Conservation (phyloP, 1,140 invertebrate species). For the Eurosta solidaginis region DNA sequence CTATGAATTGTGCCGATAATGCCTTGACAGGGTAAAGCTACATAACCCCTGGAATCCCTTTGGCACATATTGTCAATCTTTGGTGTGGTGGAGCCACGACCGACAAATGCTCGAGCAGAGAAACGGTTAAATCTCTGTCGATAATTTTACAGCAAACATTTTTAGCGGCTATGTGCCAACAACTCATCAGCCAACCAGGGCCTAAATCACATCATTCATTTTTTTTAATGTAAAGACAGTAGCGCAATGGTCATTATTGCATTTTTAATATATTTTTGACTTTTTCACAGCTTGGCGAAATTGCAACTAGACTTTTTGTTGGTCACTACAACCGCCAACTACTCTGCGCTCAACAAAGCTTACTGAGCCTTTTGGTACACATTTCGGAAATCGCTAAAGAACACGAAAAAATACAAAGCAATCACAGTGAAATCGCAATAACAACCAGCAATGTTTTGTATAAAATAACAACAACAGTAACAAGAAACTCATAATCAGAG, state of each 20-base stretch:
- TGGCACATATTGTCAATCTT: too few relatives aligned
- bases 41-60: too few relatives aligned
- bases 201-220: background rate
- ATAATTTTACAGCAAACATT: too few relatives aligned
- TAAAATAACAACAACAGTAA: background rate
- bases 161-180: too few relatives aligned
- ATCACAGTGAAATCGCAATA: background rate
- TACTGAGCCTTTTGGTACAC: background rate
- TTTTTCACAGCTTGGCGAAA: background rate
- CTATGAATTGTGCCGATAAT: too few relatives aligned
- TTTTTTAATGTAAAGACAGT: background rate
- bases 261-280: background rate
- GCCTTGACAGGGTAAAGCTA: too few relatives aligned
- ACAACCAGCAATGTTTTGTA: background rate
- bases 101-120: too few relatives aligned
- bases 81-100: too few relatives aligned
- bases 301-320: background rate
- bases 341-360: background rate
- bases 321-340: background rate
- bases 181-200: too few relatives aligned
- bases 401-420: conserved; percentile 11
- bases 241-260: background rate
- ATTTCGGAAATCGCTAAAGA: conserved; percentile 6
- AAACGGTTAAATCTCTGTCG: too few relatives aligned
- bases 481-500: background rate